phyloP scores from a whole-genome alignment of 1,140 invertebrate genomes.

The Octopus sinensis region DNA sequence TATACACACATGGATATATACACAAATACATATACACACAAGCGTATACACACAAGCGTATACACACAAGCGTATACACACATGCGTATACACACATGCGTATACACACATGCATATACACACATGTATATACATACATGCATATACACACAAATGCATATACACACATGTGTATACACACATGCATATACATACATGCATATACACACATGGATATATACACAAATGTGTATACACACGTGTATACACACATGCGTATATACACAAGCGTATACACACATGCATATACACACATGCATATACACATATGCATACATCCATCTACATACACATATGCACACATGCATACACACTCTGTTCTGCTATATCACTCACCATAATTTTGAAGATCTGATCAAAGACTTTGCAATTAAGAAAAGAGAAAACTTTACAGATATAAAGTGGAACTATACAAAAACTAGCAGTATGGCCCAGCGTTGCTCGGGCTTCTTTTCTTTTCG shows the following conservation, averaged over 20 bases:
- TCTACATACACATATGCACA: background rate
- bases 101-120: background rate
- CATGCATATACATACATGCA: conserved; percentile 18
- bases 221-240: background rate
- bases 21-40: background rate
- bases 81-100: conserved; percentile 21
- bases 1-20: background rate
- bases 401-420: too few species aligned
- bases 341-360: background rate
- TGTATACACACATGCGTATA: conserved; percentile 5
- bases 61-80: conserved; percentile 15
- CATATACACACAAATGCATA: conserved; percentile 15
- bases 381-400: too few species aligned
- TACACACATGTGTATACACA: background rate
- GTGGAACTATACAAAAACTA: too few species aligned
- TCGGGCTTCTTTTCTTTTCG: too few species aligned
- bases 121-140: conserved; percentile 17
- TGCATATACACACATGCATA: conserved; percentile 20
- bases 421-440: too few species aligned
- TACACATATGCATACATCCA: background rate
- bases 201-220: too few species aligned
- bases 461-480: too few species aligned
- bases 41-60: background rate
- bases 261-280: conserved; percentile 13
- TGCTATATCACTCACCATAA: too few species aligned